Evolutionary conservation across 2,888 invertebrate species (phyloP).

Genomic region (Xestoiulus laeticollis): DNA sequence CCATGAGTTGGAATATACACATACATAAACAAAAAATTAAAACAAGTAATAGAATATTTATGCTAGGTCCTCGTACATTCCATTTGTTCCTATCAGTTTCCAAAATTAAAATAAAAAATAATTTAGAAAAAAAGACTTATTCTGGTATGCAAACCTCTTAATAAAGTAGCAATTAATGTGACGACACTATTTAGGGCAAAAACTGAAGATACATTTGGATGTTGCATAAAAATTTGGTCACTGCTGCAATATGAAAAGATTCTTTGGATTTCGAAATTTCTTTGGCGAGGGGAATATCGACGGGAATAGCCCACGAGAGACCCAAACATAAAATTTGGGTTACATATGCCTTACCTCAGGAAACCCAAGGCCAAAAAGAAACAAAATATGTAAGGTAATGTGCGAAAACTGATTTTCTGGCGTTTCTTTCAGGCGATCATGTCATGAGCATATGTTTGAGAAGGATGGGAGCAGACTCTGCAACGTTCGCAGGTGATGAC

Average conservation of each 20-base stretch:
- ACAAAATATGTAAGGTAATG: not conserved
- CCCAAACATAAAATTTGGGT: not conserved
- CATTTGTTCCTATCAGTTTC: no score
- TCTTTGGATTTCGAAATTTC: not conserved
- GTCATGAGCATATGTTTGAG: constrained; percentile 13
- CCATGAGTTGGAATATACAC: no score
- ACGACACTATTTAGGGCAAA: no score
- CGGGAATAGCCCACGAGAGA: not conserved
- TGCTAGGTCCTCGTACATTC: no score
- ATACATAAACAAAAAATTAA: no score
- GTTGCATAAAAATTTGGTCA: no score
- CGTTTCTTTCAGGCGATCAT: not conserved
- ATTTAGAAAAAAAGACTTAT: no score
- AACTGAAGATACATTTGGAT: no score
- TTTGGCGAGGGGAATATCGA: not conserved
- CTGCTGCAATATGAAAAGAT: not conserved
- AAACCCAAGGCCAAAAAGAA: not conserved
- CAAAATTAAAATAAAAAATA: no score
- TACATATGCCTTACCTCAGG: not conserved
- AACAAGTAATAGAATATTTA: no score
- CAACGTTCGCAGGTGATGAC: constrained; percentile 22
- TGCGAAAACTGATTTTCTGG: not conserved
- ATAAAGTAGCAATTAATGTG: no score
- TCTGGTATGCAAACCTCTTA: no score
- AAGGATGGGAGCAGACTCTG: not conserved